These are phyloP conservation scores for Platichthys stellatus DNA, from an alignment of 2,113 vertebrate species.

Conservation along the genomic window DNA sequence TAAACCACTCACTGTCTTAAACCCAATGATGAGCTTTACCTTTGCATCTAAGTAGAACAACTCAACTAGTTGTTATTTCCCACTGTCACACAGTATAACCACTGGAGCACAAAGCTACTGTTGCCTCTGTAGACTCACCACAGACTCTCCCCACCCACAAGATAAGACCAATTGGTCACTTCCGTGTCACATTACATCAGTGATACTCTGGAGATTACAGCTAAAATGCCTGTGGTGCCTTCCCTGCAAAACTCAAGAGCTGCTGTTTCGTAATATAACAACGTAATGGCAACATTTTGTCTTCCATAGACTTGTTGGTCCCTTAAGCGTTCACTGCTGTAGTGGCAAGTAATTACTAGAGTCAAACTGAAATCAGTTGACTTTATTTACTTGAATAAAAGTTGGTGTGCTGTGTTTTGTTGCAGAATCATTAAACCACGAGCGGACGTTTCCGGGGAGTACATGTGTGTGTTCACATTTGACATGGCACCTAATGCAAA, in stretches of 20 bases:
- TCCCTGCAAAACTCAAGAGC: constrained; percentile 52
- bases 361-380: constrained; percentile 34
- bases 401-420: constrained; percentile 59
- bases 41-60: constrained; percentile 17
- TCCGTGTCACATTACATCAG: constrained; percentile 79
- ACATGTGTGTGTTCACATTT: constrained; percentile 96
- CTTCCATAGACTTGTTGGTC: constrained; percentile 9
- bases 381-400: constrained; percentile 26
- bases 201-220: constrained; percentile 60
- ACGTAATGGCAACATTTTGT: constrained; percentile 44
- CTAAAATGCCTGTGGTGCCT: constrained; percentile 67
- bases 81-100: constrained; percentile 56
- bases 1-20: not conserved
- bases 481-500: constrained; percentile 90
- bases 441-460: constrained; percentile 94
- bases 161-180: constrained; percentile 75
- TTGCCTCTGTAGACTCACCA: constrained; percentile 60
- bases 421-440: constrained; percentile 91
- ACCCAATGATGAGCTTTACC: constrained; percentile 1
- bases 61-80: constrained; percentile 34
- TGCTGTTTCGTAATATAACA: constrained; percentile 51
- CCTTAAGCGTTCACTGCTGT: constrained; percentile 35
- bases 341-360: constrained; percentile 50
- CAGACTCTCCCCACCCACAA: constrained; percentile 64
- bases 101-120: constrained; percentile 56